These are phyloP conservation scores for Anguilla pacifica DNA, from an alignment of 2,797 vertebrate species.

Conservation along the genomic window DNA sequence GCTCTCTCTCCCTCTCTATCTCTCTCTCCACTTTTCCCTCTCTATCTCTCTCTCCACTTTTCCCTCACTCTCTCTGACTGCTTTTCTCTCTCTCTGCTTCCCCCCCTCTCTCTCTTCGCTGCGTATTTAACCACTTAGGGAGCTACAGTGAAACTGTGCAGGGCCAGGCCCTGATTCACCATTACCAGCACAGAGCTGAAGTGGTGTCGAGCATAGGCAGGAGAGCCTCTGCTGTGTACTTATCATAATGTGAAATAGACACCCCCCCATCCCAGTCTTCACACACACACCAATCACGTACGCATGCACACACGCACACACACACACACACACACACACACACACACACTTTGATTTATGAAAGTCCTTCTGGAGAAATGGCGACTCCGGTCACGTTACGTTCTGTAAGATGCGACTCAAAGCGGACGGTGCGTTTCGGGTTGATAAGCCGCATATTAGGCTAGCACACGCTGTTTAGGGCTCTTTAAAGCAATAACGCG, in stretches of 20 bases:
- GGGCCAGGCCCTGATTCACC: constrained; percentile 33
- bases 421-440: constrained; percentile 51
- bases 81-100: no score
- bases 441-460: constrained; percentile 42
- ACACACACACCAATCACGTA: no score
- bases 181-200: constrained; percentile 27
- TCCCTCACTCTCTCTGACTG: no score
- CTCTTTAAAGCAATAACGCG: constrained; percentile 58
- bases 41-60: no score
- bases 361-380: constrained; percentile 51
- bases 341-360: constrained; percentile 57
- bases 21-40: no score
- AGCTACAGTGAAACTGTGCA: constrained; percentile 9
- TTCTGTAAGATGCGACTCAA: constrained; percentile 52
- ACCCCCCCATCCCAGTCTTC: no score
- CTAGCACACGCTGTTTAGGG: constrained; percentile 53
- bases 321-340: no score
- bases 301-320: no score
- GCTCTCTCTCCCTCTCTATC: no score
- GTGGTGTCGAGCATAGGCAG: constrained; percentile 15
- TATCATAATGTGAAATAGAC: constrained; percentile 20
- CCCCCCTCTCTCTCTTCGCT: no score
- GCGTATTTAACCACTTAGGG: not conserved
- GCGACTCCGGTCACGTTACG: constrained; percentile 55
- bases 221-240: constrained; percentile 33